phyloP scores from a whole-genome alignment of 2,888 invertebrate genomes.

The Axea sp. region DNA sequence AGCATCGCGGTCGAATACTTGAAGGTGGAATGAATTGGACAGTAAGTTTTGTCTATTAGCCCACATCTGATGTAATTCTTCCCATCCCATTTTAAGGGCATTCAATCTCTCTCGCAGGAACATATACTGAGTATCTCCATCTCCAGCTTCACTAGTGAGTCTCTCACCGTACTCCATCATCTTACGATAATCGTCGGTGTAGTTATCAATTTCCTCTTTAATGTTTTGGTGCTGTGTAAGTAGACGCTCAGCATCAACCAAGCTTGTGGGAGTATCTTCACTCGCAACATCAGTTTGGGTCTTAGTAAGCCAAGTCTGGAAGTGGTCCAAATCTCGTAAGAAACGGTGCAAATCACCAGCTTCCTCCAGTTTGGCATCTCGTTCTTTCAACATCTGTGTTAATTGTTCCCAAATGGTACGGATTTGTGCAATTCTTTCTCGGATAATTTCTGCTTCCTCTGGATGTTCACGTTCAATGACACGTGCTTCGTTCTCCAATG shows the following conservation, averaged over 20 bases:
- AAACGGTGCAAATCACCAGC: constrained; percentile 99
- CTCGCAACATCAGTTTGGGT: constrained; percentile 99
- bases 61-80: constrained; percentile 99
- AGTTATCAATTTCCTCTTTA: constrained; percentile 99
- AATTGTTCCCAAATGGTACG: constrained; percentile 97
- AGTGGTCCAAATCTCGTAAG: constrained; percentile 98
- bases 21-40: constrained; percentile 96
- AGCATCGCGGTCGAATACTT: constrained; percentile 97
- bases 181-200: constrained; percentile 97
- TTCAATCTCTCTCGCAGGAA: constrained; percentile 98
- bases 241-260: constrained; percentile 98
- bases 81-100: constrained; percentile 99
- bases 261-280: constrained; percentile 94
- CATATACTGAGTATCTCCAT: constrained; percentile 99
- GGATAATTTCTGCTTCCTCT: constrained; percentile 93
- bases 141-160: constrained; percentile 87
- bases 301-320: constrained; percentile 99
- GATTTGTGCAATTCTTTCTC: constrained; percentile 94
- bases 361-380: constrained; percentile 98
- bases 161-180: constrained; percentile 99
- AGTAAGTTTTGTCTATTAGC: constrained; percentile 97
- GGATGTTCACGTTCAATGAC: constrained; percentile 96
- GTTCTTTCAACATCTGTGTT: constrained; percentile 97
- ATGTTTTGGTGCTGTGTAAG: constrained; percentile 98
- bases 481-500: constrained; percentile 95